phyloP scores from a whole-genome alignment of 2,797 vertebrate genomes.

The Anguilla obscura region DNA sequence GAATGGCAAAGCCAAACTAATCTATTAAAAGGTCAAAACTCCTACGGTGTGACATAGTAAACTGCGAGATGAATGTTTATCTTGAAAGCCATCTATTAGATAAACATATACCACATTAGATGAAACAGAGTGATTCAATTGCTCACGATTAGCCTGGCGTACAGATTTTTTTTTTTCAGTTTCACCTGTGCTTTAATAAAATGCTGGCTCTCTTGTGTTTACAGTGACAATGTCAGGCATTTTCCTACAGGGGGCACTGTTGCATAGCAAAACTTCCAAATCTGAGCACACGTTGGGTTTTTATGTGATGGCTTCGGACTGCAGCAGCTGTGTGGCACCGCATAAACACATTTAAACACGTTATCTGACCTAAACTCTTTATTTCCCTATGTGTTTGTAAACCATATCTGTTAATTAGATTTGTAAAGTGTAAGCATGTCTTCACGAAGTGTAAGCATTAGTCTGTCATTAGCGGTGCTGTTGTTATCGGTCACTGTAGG shows the following conservation, averaged over 20 bases:
- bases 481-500: neutral
- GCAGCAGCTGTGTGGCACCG: neutral
- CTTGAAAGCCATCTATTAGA: conserved; percentile 23
- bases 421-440: neutral
- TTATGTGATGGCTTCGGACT: neutral
- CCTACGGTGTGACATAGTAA: neutral
- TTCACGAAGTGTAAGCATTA: neutral
- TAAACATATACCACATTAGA: conserved; percentile 16
- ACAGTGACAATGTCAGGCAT: neutral
- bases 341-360: neutral
- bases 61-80: conserved; percentile 20
- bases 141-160: neutral
- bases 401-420: neutral
- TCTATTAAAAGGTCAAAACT: conserved; percentile 22
- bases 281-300: neutral
- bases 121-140: conserved; percentile 8
- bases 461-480: neutral
- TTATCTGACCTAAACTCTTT: neutral
- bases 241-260: neutral
- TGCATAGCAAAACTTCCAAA: neutral
- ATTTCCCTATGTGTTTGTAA: neutral
- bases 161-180: neutral
- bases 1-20: conserved; percentile 5
- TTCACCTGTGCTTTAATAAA: neutral
- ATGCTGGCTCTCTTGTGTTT: neutral